phyloP scores from a whole-genome alignment of 2,113 vertebrate species.

The Nyctibius bracteatus region DNA sequence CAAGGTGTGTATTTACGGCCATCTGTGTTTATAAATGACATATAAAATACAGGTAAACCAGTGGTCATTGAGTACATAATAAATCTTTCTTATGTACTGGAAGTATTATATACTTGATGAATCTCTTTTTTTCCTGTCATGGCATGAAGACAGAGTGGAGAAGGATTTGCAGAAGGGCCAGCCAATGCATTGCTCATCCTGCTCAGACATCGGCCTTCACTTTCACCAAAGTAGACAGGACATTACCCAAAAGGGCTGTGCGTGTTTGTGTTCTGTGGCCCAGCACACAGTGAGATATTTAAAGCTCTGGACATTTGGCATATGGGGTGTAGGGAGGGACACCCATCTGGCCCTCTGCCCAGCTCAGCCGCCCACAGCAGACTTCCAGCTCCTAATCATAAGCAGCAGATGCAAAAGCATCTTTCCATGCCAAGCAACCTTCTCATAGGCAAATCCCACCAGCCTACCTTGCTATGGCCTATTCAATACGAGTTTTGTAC shows the following conservation, averaged over 20 bases:
- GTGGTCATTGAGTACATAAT: neutral
- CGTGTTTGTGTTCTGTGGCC: too few relatives aligned
- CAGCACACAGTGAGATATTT: too few relatives aligned
- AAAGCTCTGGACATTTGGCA: neutral
- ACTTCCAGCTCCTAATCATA: neutral
- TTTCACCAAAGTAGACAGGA: neutral
- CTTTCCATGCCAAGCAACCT: neutral
- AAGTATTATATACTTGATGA: neutral
- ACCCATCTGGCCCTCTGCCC: neutral
- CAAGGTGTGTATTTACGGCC: neutral
- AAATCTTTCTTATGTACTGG: neutral
- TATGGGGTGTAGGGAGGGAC: fast-evolving
- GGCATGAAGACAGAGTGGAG: neutral
- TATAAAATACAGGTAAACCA: neutral
- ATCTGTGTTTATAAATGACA: neutral
- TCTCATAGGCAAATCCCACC: neutral
- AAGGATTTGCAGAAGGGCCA: neutral
- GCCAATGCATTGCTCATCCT: neutral
- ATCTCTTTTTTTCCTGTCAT: neutral
- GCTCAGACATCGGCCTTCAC: neutral
- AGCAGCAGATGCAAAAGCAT: neutral
- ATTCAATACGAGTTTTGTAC: neutral
- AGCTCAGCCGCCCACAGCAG: neutral
- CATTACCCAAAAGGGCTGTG: neutral
- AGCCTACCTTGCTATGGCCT: neutral